Percentiles rank a stretch among this genome's conserved stretches.
Conservation (phyloP, 2,113 vertebrate genomes). For the Tupaia tana region DNA sequence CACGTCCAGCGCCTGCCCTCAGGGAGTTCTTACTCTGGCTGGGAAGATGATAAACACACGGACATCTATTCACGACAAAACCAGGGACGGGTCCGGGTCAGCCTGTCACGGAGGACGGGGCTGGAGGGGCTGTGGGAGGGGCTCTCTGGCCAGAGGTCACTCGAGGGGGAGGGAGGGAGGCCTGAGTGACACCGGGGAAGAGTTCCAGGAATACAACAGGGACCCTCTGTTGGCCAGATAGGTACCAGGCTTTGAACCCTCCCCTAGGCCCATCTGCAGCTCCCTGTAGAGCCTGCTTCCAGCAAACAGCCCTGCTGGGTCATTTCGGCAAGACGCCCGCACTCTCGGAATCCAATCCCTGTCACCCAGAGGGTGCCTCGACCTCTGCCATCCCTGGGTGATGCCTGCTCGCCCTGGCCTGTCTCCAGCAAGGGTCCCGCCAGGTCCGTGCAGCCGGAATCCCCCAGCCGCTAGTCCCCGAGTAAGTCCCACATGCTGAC, state of each 20-base stretch:
- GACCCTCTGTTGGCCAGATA: not conserved
- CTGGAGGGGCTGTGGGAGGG: not conserved
- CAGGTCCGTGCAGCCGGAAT: not conserved
- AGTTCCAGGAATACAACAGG: not conserved
- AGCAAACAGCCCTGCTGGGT: not conserved
- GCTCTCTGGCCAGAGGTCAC: not conserved
- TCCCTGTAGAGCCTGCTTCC: not conserved
- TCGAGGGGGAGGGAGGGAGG: not conserved
- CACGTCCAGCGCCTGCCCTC: not conserved
- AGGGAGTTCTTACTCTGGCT: not conserved
- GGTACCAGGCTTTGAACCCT: too few relatives aligned
- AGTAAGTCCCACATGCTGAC: not conserved
- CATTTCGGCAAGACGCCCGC: not conserved
- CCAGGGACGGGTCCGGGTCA: not conserved
- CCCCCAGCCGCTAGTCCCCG: rapidly evolving
- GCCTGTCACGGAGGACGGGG: not conserved
- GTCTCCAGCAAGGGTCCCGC: not conserved
- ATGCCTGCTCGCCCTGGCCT: not conserved
- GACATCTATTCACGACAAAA: rapidly evolving
- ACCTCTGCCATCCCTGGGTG: not conserved
- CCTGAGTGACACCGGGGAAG: not conserved
- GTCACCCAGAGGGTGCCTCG: not conserved
- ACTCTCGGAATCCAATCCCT: too few relatives aligned
- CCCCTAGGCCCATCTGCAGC: rapidly evolving
- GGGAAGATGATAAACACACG: rapidly evolving